Percentiles rank a stretch among this genome's conserved stretches.
These are phyloP conservation scores for Prolemur simus DNA, from an alignment of 2,113 vertebrate genomes.

Conservation along the genomic window DNA sequence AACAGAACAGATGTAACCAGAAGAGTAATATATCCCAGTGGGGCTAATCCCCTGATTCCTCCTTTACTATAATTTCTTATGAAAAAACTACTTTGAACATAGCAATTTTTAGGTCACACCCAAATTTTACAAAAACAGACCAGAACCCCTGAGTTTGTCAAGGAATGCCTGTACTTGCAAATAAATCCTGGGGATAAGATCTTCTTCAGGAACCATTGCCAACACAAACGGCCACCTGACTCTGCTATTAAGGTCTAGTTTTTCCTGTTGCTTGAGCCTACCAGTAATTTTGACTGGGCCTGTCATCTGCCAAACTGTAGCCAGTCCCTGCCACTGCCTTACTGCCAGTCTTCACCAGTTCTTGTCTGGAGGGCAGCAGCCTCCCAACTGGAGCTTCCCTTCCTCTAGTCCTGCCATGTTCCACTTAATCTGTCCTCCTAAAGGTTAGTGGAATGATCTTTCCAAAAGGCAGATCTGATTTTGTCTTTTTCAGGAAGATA, in stretches of 20 bases:
- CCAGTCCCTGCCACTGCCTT: background rate
- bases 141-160: background rate
- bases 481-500: background rate
- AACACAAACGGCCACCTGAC: background rate
- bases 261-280: background rate
- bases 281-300: background rate
- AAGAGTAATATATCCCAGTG: background rate
- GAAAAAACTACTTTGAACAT: background rate
- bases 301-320: background rate
- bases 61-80: background rate
- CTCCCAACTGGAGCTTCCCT: background rate
- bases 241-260: background rate
- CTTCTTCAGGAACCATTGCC: background rate
- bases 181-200: background rate
- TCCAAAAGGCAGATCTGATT: background rate
- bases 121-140: background rate
- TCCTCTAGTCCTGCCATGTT: background rate
- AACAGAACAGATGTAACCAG: background rate
- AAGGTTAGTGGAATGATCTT: background rate
- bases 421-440: background rate
- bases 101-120: background rate
- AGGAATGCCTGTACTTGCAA: background rate
- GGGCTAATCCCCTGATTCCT: background rate
- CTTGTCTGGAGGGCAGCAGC: background rate
- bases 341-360: background rate